Percentiles rank a stretch among this genome's conserved stretches.
These are phyloP conservation scores for Trogon melanurus DNA, from an alignment of 2,113 vertebrate species.

Conservation along the genomic window DNA sequence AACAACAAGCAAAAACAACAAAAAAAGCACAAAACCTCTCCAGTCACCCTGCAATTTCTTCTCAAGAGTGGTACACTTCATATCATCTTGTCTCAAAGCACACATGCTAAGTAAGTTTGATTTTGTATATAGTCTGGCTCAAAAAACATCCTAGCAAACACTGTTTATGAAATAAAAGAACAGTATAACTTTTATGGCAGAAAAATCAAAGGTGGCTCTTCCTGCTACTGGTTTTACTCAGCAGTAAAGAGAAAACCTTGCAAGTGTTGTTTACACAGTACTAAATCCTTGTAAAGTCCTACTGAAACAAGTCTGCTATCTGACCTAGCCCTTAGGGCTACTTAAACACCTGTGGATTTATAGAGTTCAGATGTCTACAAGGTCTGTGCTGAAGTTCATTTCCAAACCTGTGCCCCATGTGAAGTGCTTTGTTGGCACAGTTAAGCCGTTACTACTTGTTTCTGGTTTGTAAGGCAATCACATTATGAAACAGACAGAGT, in stretches of 20 bases:
- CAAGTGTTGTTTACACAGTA: conserved; percentile 77
- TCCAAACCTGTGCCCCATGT: conserved; percentile 68
- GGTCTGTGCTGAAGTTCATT: conserved; percentile 75
- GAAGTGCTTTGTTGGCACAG: conserved; percentile 62
- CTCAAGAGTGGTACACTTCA: not conserved
- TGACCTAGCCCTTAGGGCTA: conserved; percentile 77
- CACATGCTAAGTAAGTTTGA: not conserved
- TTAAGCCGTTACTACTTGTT: conserved; percentile 54
- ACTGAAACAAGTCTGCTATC: conserved; percentile 75
- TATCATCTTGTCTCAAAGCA: not conserved
- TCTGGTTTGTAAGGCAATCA: conserved; percentile 48
- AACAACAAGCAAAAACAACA: not conserved
- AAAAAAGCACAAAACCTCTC: not conserved
- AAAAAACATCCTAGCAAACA: not conserved
- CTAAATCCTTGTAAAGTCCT: conserved; percentile 80
- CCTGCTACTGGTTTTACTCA: conserved; percentile 78
- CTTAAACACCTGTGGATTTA: conserved; percentile 85
- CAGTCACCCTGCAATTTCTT: not conserved
- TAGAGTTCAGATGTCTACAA: conserved; percentile 80
- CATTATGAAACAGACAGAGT: conserved; percentile 27
- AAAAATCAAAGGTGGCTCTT: conserved; percentile 70
- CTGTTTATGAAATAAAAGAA: conserved; percentile 8
- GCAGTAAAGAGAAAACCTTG: conserved; percentile 73
- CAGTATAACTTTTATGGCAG: not conserved
- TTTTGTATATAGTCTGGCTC: not conserved